These are phyloP conservation scores for Himalopsyche japonica DNA, from an alignment of 2,888 invertebrate species.

Conservation along the genomic window DNA sequence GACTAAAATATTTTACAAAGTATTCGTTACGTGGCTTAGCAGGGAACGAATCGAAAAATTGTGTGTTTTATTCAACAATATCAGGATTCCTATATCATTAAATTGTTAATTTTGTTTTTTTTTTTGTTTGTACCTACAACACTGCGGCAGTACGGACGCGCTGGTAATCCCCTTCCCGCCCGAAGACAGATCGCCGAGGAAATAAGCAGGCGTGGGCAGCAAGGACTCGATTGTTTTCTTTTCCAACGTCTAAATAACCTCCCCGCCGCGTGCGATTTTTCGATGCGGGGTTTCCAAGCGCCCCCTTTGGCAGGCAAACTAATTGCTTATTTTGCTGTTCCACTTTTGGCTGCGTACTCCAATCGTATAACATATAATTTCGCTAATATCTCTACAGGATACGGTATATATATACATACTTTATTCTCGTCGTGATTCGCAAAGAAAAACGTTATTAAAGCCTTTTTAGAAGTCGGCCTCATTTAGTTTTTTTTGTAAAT, in stretches of 20 bases:
- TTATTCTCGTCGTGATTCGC: no score
- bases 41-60: no score
- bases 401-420: no score
- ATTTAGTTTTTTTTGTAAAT: no score
- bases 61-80: no score
- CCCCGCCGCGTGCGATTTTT: neutral
- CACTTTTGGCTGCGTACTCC: neutral
- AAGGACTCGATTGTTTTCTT: neutral
- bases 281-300: neutral
- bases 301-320: neutral
- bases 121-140: no score
- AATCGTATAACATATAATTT: neutral
- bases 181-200: neutral
- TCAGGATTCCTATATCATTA: no score
- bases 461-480: no score
- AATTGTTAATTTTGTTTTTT: no score
- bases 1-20: no score
- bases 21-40: no score
- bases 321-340: neutral
- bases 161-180: neutral
- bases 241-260: neutral
- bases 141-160: neutral
- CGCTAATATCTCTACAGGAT: neutral
- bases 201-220: neutral
- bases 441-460: no score